Evolutionary conservation across 2,113 vertebrate genomes (phyloP), one percentile per base, ranked within the genome.

Genomic region (Rhineura floridana): DNA sequence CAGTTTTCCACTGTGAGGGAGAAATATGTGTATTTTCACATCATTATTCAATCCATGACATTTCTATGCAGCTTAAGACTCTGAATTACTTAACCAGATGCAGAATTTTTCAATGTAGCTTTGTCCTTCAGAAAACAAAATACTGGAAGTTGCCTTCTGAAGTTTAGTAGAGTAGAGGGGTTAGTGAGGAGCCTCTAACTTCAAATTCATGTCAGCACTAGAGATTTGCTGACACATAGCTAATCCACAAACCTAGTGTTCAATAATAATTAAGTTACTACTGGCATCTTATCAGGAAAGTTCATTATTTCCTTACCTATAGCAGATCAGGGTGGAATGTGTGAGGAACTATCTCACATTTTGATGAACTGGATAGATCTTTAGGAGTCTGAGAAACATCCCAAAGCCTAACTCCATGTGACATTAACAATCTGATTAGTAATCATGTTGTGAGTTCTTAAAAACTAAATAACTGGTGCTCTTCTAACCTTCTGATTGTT

Each of bases 161-260:
- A 93, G 89, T 82, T 84, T 88, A 93, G 36, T 84, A 69, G 76
- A 63, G 86, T 81, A 85, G 21, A 73, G 92, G 70, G 92, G 52
- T 30, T 94, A 89, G 91, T 77, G 11, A 36, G 85, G 87, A 75
- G 6, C 9, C 15, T 50, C 17, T 65, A 23, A 80, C 72, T 90
- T 90, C 48, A 93, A 39, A 87, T 92, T 85, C 81, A 89, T 92
- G 85, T 87, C 44, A 8, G 86, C 89, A 30, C 88, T 92, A 89
- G 86, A 89, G 81, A 88, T 89, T 85, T 82, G 88, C 91, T 92
- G 87, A 81, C 85, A 79, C 65, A 87, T 88, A 86, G 73, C 87
- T 89, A 85, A 83, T 88, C 85, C 75, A 50, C 76, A 83, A 84
- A 72, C 55, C 83, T 83, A 76, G 85, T 81, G 89, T n/a, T 94